phyloP scores from a whole-genome alignment of 2,797 vertebrate genomes.

The Lacerta viridis region DNA sequence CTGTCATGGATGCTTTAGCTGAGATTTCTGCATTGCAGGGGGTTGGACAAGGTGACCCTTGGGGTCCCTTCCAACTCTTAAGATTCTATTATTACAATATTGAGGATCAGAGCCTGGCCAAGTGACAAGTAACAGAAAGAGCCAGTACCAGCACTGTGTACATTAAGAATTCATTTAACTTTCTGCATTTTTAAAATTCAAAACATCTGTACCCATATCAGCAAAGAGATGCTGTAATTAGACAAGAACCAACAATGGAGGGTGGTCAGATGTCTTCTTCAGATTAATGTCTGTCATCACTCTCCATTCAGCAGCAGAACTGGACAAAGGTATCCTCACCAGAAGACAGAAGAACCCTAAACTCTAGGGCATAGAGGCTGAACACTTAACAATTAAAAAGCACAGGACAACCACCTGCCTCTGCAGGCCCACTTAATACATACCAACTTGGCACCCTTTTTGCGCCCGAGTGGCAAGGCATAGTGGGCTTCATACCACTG shows the following conservation, averaged over 20 bases:
- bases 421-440: slow-evolving; percentile 23
- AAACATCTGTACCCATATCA: background rate
- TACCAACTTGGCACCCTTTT: slow-evolving; percentile 98
- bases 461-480: slow-evolving; percentile 93
- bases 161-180: background rate
- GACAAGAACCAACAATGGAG: background rate
- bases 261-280: slow-evolving; percentile 82
- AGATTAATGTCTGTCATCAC: slow-evolving; percentile 84
- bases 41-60: background rate
- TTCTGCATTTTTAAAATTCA: background rate
- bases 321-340: slow-evolving; percentile 90
- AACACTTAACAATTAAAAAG: background rate
- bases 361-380: background rate
- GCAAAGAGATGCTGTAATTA: background rate
- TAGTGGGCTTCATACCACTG: slow-evolving; percentile 99
- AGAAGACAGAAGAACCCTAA: slow-evolving; percentile 78
- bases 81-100: too few relatives aligned
- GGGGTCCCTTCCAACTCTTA: too few relatives aligned
- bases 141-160: background rate
- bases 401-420: background rate
- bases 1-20: too few relatives aligned
- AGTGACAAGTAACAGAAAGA: background rate
- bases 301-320: slow-evolving; percentile 94
- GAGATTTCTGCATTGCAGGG: too few relatives aligned
- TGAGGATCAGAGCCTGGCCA: background rate